phyloP scores from a whole-genome alignment of 1,140 invertebrate species.

The Bombus impatiens region DNA sequence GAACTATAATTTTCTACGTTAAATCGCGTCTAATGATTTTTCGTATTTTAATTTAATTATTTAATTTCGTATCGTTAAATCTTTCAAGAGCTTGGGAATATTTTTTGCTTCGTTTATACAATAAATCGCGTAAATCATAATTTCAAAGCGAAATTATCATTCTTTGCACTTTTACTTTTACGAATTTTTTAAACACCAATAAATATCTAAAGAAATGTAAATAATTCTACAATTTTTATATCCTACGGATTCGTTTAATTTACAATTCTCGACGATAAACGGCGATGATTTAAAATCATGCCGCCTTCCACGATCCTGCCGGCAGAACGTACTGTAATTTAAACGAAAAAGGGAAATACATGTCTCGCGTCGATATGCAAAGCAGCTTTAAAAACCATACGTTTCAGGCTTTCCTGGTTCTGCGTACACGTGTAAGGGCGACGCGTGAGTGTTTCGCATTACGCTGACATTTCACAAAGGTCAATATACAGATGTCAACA shows the following conservation, averaged over 20 bases:
- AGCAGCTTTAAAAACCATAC: not conserved
- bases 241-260: not conserved
- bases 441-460: slow-evolving; percentile 5
- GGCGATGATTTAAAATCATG: too few species aligned
- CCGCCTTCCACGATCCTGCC: not conserved
- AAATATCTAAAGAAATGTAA: not conserved
- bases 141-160: too few species aligned
- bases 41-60: too few species aligned
- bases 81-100: not conserved
- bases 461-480: slow-evolving; percentile 48
- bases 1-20: not conserved
- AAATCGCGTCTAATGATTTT: not conserved
- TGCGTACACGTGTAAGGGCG: not conserved
- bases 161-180: too few species aligned
- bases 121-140: too few species aligned
- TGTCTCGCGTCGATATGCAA: not conserved
- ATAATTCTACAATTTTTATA: not conserved
- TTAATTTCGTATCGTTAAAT: not conserved
- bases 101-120: too few species aligned
- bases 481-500: slow-evolving; percentile 53
- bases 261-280: not conserved
- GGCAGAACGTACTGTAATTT: not conserved
- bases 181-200: not conserved
- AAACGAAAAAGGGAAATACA: not conserved
- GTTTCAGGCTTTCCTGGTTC: not conserved